Percentiles rank a stretch among this genome's conserved stretches.
These are phyloP conservation scores for Sebastes cheni DNA, from an alignment of 2,797 vertebrate genomes.

Conservation along the genomic window DNA sequence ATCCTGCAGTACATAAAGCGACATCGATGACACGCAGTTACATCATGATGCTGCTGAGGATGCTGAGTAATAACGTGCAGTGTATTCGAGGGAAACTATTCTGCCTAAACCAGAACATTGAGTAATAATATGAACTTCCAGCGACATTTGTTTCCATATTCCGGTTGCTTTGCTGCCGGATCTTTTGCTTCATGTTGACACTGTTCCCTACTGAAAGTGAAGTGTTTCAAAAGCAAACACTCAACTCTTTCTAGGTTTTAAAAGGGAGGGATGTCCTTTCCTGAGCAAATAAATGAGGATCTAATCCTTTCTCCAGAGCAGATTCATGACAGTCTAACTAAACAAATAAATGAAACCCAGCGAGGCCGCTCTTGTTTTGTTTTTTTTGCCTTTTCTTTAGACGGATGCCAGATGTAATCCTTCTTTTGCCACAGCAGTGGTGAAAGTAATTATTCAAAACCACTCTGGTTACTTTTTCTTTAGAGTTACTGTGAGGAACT, in stretches of 20 bases:
- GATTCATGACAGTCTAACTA: slow-evolving; percentile 41
- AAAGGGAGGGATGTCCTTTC: slow-evolving; percentile 22
- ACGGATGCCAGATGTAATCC: slow-evolving; percentile 39
- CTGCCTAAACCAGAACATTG: not conserved
- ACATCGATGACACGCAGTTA: not conserved
- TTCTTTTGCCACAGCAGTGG: not conserved
- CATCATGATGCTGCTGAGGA: not conserved
- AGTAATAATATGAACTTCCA: not conserved
- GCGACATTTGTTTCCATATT: not conserved
- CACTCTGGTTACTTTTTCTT: not conserved
- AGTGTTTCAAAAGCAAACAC: slow-evolving; percentile 53
- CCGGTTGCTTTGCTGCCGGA: not conserved
- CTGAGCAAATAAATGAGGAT: slow-evolving; percentile 40
- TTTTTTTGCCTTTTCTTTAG: slow-evolving; percentile 22
- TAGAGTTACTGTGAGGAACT: not conserved
- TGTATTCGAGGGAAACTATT: not conserved
- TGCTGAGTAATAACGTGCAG: not conserved
- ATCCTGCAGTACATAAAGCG: not conserved
- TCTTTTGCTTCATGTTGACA: slow-evolving; percentile 10
- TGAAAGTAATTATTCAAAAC: not conserved
- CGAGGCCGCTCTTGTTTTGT: not conserved
- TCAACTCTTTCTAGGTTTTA: slow-evolving; percentile 15
- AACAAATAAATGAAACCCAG: slow-evolving; percentile 45
- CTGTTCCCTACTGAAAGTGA: slow-evolving; percentile 17
- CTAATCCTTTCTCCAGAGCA: slow-evolving; percentile 33